Evolutionary conservation across 1,140 invertebrate species (phyloP).

Genomic region (Drosophila carrolli): DNA sequence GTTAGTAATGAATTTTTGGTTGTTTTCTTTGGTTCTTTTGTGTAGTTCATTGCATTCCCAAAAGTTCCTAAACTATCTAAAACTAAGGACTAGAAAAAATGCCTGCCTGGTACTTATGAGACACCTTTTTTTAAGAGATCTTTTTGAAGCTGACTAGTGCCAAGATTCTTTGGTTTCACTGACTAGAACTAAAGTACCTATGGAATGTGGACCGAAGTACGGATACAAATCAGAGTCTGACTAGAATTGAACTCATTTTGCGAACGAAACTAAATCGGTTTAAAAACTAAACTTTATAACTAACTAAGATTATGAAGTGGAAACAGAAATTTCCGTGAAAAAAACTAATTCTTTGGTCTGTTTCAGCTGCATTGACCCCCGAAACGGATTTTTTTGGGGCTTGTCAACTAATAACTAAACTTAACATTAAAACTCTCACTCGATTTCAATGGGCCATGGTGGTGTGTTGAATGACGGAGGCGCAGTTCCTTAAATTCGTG

Average conservation of each 20-base stretch:
- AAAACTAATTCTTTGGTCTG: constrained; percentile 76
- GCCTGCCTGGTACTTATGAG: constrained; percentile 23
- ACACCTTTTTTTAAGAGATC: constrained; percentile 56
- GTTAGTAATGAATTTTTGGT: not conserved
- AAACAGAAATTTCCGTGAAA: constrained; percentile 29
- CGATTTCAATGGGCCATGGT: constrained; percentile 74
- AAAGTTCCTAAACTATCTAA: constrained; percentile 23
- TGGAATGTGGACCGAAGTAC: constrained; percentile 61
- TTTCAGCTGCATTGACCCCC: constrained; percentile 63
- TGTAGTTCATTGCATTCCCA: constrained; percentile 39
- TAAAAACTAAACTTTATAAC: constrained; percentile 47
- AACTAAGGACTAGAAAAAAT: constrained; percentile 52
- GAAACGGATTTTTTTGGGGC: not conserved
- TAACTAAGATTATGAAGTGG: constrained; percentile 49
- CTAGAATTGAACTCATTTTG: constrained; percentile 66
- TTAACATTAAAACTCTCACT: constrained; percentile 64
- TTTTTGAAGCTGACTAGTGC: constrained; percentile 73
- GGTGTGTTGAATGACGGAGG: constrained; percentile 84
- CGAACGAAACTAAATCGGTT: constrained; percentile 30
- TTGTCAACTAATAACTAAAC: constrained; percentile 52
- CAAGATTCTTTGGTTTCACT: constrained; percentile 36
- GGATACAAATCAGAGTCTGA: constrained; percentile 47
- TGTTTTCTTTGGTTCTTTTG: not conserved
- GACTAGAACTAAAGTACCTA: constrained; percentile 40
- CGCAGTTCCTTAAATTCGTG: constrained; percentile 81